These are phyloP conservation scores for Epistrophella euchroma DNA, from an alignment of 2,888 invertebrate species.

Conservation along the genomic window DNA sequence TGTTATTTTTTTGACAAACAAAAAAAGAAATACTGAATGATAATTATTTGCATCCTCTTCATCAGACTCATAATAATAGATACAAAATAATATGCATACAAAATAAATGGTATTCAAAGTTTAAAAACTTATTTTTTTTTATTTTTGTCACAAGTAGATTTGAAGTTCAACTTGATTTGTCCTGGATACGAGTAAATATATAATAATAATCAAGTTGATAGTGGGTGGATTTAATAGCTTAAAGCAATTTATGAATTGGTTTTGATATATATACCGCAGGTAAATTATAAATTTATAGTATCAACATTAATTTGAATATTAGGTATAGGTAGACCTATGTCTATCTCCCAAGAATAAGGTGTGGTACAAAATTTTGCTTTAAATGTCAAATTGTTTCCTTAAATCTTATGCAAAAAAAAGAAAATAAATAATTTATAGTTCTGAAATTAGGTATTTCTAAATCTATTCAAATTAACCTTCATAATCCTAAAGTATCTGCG, in stretches of 20 bases:
- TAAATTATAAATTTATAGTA: not conserved
- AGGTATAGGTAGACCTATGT: not conserved
- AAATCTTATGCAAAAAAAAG: not conserved
- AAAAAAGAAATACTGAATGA: not conserved
- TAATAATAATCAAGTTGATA: not conserved
- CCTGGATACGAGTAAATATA: not conserved
- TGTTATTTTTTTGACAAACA: not conserved
- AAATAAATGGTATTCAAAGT: no score
- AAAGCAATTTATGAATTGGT: conserved; percentile 2
- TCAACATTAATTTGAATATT: conserved; percentile 1
- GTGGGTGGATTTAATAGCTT: conserved; percentile 11
- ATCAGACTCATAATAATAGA: no score
- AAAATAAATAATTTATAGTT: not conserved
- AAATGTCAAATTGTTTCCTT: not conserved
- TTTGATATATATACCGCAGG: not conserved
- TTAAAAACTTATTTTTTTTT: no score
- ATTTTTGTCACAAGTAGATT: not conserved
- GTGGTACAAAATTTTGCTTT: not conserved
- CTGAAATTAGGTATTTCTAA: not conserved
- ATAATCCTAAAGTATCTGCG: not conserved
- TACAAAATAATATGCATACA: no score
- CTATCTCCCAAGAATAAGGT: not conserved
- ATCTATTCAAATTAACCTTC: not conserved
- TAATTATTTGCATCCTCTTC: conserved; percentile 10
- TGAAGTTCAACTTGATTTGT: not conserved